These are phyloP conservation scores for Asarcornis scutulata DNA, from an alignment of 2,113 vertebrate genomes.

Conservation along the genomic window DNA sequence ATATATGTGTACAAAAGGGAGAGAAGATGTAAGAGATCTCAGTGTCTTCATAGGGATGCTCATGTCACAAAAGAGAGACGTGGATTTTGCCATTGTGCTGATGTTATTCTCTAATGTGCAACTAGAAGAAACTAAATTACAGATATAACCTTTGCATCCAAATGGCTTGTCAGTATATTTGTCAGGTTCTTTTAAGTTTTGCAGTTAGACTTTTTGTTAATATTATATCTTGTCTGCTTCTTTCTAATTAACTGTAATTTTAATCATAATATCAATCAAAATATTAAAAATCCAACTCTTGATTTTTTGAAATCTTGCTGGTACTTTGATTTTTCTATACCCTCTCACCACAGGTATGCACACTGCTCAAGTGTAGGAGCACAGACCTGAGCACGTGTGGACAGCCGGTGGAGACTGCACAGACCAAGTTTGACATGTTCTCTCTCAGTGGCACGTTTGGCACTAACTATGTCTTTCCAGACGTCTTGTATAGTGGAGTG, in stretches of 20 bases:
- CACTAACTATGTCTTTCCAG: conserved; percentile 68
- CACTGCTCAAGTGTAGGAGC: conserved; percentile 65
- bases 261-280: too few species aligned
- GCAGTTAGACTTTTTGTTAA: neutral
- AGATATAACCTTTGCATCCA: neutral
- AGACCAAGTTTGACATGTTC: conserved; percentile 66
- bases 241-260: too few species aligned
- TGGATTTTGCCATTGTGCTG: neutral
- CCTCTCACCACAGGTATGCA: conserved; percentile 55
- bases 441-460: conserved; percentile 72
- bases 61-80: neutral
- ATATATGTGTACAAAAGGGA: neutral
- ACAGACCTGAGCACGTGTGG: conserved; percentile 30
- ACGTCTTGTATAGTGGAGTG: conserved; percentile 66
- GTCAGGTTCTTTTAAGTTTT: neutral
- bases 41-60: neutral
- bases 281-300: neutral
- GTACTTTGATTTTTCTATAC: neutral
- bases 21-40: neutral
- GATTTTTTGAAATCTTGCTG: neutral
- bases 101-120: neutral
- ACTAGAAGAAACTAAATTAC: neutral
- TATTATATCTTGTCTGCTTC: too few species aligned
- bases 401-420: conserved; percentile 19
- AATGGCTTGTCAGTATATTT: neutral